These are phyloP conservation scores for Indri indri DNA, from an alignment of 2,113 vertebrate genomes.

Conservation along the genomic window DNA sequence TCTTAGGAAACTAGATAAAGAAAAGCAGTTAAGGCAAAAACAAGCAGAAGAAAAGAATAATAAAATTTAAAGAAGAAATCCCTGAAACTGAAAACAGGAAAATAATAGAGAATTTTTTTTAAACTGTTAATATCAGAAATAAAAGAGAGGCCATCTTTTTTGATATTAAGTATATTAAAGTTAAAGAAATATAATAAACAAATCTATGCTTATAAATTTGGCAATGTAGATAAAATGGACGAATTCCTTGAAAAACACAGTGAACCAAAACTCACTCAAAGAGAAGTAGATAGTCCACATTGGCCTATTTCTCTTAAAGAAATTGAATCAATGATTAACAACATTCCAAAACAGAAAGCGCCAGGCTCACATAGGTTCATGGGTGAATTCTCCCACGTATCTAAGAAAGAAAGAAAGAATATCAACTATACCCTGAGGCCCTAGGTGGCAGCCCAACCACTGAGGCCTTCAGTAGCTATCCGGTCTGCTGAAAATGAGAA, in stretches of 20 bases:
- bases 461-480: neutral
- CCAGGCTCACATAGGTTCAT: neutral
- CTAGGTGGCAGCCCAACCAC: neutral
- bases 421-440: neutral
- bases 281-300: neutral
- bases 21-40: neutral
- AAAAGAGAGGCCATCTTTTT: neutral
- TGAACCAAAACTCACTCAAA: neutral
- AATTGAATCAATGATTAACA: neutral
- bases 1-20: neutral
- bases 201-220: neutral
- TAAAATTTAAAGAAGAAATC: neutral
- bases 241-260: neutral
- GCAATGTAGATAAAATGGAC: neutral
- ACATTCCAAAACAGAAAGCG: neutral
- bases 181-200: neutral
- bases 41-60: neutral
- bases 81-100: neutral
- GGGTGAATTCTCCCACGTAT: neutral
- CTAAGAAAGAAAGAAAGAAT: neutral
- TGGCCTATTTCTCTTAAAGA: neutral
- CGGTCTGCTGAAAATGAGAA: neutral
- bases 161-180: neutral
- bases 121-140: neutral
- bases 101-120: neutral